These are phyloP conservation scores for Amphiprion percula DNA, from an alignment of 2,113 vertebrate genomes.

Conservation along the genomic window DNA sequence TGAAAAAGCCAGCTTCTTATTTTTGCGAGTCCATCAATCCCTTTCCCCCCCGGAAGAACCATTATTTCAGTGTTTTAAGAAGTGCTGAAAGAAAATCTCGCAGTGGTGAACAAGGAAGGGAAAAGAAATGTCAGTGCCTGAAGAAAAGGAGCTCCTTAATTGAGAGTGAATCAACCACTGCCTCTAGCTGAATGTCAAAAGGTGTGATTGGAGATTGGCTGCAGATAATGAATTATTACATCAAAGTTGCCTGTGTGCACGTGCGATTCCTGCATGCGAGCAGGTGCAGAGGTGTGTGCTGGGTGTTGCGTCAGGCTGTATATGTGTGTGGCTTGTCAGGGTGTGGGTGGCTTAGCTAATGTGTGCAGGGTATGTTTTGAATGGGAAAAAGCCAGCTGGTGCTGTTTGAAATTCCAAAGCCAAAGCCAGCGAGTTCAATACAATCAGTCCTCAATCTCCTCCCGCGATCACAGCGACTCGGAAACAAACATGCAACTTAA, in stretches of 20 bases:
- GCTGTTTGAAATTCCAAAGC: constrained; percentile 62
- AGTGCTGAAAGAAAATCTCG: constrained; percentile 29
- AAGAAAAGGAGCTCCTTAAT: constrained; percentile 73
- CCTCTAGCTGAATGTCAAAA: constrained; percentile 76
- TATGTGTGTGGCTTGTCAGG: neutral
- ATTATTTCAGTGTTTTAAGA: constrained; percentile 64
- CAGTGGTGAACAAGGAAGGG: constrained; percentile 56
- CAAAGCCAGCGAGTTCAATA: constrained; percentile 39
- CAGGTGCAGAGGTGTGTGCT: constrained; percentile 59
- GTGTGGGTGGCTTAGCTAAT: constrained; percentile 31
- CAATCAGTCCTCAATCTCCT: constrained; percentile 28
- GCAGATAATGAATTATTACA: constrained; percentile 80
- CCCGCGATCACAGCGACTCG: constrained; percentile 16
- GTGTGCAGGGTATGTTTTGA: constrained; percentile 58
- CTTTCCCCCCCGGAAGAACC: constrained; percentile 15
- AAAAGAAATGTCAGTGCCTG: constrained; percentile 59
- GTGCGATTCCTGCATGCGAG: constrained; percentile 21
- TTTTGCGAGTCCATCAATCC: constrained; percentile 46
- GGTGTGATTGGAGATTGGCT: constrained; percentile 77
- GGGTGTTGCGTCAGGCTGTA: constrained; percentile 49
- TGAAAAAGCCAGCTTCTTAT: constrained; percentile 3
- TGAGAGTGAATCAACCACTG: constrained; percentile 75
- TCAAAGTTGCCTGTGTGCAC: constrained; percentile 46
- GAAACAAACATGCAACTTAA: constrained; percentile 45
- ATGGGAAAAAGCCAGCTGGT: constrained; percentile 67